These are phyloP conservation scores for Diplogasteroides magnus DNA, from an alignment of 1,140 invertebrate species.

Conservation along the genomic window DNA sequence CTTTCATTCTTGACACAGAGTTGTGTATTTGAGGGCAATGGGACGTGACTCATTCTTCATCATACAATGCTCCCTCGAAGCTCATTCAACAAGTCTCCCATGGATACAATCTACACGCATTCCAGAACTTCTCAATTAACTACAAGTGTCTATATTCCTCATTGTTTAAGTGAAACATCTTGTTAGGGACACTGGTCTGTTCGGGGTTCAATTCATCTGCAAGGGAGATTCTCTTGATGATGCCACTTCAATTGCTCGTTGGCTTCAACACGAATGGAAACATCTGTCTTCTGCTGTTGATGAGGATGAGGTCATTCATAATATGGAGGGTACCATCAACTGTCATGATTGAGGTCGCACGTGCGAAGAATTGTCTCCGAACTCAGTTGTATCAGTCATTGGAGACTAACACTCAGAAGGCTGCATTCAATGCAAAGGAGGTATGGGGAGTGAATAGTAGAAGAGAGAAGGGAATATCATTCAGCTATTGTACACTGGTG, in stretches of 20 bases:
- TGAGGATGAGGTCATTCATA: neutral
- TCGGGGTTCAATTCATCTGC: constrained; percentile 89
- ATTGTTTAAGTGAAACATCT: neutral
- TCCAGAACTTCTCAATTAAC: constrained; percentile 97
- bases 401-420: constrained; percentile 93
- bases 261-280: constrained; percentile 36
- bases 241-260: constrained; percentile 28
- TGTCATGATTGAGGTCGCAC: constrained; percentile 68
- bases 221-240: constrained; percentile 59
- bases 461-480: neutral
- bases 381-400: constrained; percentile 92
- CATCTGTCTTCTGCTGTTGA: neutral
- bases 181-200: constrained; percentile 80
- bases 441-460: constrained; percentile 1
- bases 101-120: constrained; percentile 67
- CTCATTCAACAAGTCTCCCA: constrained; percentile 74
- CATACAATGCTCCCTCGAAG: constrained; percentile 76
- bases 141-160: constrained; percentile 67
- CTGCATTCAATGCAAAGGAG: constrained; percentile 82
- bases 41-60: constrained; percentile 77
- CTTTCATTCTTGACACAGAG: too few species aligned
- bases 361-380: constrained; percentile 88
- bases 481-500: constrained; percentile 31
- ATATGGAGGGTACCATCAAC: neutral
- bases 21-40: constrained; percentile 63